Evolutionary conservation across 2,113 vertebrate species (phyloP), one percentile per base, ranked within the genome.

Genomic region (Uria aalge): DNA sequence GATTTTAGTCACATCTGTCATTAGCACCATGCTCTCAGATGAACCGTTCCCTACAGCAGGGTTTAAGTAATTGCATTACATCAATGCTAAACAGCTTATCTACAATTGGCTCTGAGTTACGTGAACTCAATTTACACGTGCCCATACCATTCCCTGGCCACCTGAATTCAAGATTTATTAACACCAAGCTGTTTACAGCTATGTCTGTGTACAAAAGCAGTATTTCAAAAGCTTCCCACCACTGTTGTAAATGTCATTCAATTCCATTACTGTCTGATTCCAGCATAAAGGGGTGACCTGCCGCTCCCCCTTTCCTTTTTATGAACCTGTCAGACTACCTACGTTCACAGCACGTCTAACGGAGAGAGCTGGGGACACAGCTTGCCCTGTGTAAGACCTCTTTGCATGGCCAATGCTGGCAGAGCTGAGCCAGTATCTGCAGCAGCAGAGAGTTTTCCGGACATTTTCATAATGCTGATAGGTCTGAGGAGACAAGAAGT

Each of bases 1-100:
- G 93, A 80, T 81, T 95, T 75, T 89, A 85, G 93, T 96, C 96
- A 89, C 94, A 84, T 92, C 79, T 96, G 94, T 95, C 93, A 94
- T 78, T 72, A 64, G 88, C 63, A 59, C 69, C 62, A 29, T 26
- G 92, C 92, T 96, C 85, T 68, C 84, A 75, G 89, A 92, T 82
- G 81, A 96, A 94, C 88, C 41, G 27, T 59, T 67, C 90, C 79
- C 81, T 90, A 27, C 55, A 74, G 96, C 69, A 69, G 36, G 26
- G 64, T 86, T 96, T 78, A 92, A 79, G 67, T 96, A 93, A 97
- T 53, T 92, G 85, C 55, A 84, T 94, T 94, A 71, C 78, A 88
- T 91, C 94, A 96, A 2, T 48, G 81, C 91, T 81, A 52, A 95
- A 91, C 74, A 69, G 91, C 94, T 96, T 93, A 96, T 68, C 95